Percentiles rank a stretch among this genome's conserved stretches.
Conservation (phyloP, 2,113 vertebrate species). For the Phodopus roborovskii region DNA sequence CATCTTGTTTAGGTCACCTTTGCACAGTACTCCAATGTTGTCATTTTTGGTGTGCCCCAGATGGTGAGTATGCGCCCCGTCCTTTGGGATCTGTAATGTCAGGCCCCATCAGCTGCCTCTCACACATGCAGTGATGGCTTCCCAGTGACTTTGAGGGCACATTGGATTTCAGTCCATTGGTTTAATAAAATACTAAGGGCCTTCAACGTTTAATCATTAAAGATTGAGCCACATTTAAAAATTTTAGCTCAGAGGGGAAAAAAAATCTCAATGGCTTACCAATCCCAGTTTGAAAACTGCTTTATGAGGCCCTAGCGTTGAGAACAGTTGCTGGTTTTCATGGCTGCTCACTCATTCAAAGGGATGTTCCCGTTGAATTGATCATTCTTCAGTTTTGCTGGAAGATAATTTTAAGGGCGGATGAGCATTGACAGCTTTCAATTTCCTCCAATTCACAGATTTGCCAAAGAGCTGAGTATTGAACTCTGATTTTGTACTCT, state of each 20-base stretch:
- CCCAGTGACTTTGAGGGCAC: background rate
- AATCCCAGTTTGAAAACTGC: background rate
- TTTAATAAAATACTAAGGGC: background rate
- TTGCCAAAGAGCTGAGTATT: background rate
- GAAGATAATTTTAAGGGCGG: conserved; percentile 1
- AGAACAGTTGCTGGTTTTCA: background rate
- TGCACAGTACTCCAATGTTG: conserved; percentile 91
- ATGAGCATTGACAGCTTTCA: conserved; percentile 16
- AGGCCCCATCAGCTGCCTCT: background rate
- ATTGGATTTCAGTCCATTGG: background rate
- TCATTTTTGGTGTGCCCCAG: conserved; percentile 97
- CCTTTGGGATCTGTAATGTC: background rate
- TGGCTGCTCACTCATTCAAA: background rate
- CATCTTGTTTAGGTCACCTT: conserved; percentile 91
- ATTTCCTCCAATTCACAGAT: conserved; percentile 15
- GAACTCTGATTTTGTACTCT: conserved; percentile 53
- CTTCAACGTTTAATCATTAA: background rate
- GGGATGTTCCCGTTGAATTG: conserved; percentile 9
- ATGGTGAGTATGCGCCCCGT: conserved; percentile 90
- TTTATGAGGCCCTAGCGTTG: background rate
- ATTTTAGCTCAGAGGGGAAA: conserved; percentile 33
- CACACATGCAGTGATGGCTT: background rate
- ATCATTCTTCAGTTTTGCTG: background rate
- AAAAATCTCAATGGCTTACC: conserved; percentile 36
- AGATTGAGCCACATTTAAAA: conserved; percentile 5